phyloP scores from a whole-genome alignment of 92 coral and sea anemone genomes.

The Desmophyllum pertusum region DNA sequence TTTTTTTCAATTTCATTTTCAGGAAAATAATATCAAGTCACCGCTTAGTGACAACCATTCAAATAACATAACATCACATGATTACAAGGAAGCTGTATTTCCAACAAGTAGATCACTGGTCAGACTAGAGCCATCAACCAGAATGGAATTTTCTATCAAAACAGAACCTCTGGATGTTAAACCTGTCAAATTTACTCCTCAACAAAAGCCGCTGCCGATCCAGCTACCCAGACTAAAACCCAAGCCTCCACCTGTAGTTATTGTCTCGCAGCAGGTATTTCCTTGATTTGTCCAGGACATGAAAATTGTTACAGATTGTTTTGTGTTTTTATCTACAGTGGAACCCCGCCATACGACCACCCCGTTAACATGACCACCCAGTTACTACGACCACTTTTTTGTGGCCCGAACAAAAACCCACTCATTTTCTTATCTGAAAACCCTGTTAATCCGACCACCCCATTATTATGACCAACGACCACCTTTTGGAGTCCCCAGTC shows the following conservation, averaged over 20 bases:
- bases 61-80: conserved; percentile 30
- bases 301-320: background rate
- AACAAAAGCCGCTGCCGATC: conserved; percentile 32
- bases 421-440: no score
- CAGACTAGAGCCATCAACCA: conserved; percentile 34
- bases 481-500: no score
- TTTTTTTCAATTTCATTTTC: background rate
- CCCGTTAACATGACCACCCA: no score
- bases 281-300: background rate
- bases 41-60: conserved; percentile 43
- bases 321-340: no score
- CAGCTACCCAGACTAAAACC: conserved; percentile 73
- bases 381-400: no score
- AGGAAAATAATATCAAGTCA: conserved; percentile 44
- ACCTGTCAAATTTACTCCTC: conserved; percentile 12
- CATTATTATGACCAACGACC: no score
- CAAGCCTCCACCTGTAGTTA: conserved; percentile 69
- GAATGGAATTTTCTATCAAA: conserved; percentile 27
- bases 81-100: conserved; percentile 21
- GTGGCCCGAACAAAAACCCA: no score
- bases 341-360: no score
- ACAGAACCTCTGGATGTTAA: conserved; percentile 45
- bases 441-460: no score
- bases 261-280: conserved; percentile 63
- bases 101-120: conserved; percentile 25